phyloP scores from a whole-genome alignment of 2,797 vertebrate genomes.

The Hydrophis major region DNA sequence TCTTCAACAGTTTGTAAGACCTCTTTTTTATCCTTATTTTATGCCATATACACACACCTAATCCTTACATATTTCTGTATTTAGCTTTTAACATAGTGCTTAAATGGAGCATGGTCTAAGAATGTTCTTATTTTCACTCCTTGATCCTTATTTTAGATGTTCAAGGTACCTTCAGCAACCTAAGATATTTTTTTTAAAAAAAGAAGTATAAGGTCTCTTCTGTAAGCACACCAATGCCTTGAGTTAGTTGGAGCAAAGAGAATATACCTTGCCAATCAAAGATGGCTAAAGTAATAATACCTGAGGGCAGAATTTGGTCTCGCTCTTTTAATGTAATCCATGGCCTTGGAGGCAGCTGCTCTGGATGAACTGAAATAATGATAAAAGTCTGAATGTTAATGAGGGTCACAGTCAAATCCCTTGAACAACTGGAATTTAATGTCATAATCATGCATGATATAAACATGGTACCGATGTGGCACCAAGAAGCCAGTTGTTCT shows the following conservation, averaged over 20 bases:
- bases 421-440: not conserved
- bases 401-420: not conserved
- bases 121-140: not conserved
- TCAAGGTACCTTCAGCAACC: not conserved
- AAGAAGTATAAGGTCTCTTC: not conserved
- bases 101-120: not conserved
- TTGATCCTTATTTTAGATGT: not conserved
- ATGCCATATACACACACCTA: too few species aligned
- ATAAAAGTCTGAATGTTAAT: conserved; percentile 19
- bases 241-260: not conserved
- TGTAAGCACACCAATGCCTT: not conserved
- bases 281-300: conserved; percentile 69
- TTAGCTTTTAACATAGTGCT: not conserved
- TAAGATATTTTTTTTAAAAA: too few species aligned
- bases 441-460: not conserved
- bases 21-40: too few species aligned
- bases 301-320: conserved; percentile 92
- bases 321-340: conserved; percentile 98
- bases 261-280: not conserved
- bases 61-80: not conserved
- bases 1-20: too few species aligned
- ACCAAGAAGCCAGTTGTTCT: not conserved
- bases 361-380: conserved; percentile 86
- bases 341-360: conserved; percentile 97
- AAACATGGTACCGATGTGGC: not conserved